phyloP scores from a whole-genome alignment of 1,140 invertebrate genomes.

The Trichonephila inaurata region DNA sequence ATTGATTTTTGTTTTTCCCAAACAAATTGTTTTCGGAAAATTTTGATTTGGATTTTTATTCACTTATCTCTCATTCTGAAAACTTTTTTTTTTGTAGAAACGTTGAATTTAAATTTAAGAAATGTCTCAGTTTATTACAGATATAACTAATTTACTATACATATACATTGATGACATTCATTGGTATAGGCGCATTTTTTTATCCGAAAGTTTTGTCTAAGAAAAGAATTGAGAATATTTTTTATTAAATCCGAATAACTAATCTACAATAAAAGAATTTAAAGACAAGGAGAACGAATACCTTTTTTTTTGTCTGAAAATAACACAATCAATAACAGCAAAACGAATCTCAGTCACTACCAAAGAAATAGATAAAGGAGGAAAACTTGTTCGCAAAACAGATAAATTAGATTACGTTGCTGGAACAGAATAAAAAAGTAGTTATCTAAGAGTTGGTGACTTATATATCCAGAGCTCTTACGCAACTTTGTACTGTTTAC shows the following conservation, averaged over 20 bases:
- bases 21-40: no score
- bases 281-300: not conserved
- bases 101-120: no score
- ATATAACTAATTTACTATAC: no score
- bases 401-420: constrained; percentile 16
- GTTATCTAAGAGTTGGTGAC: not conserved
- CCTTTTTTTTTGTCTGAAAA: not conserved
- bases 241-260: not conserved
- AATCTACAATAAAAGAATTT: not conserved
- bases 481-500: not conserved
- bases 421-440: constrained; percentile 6
- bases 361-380: not conserved
- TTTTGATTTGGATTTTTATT: no score
- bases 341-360: not conserved
- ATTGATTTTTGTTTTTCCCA: no score
- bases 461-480: not conserved
- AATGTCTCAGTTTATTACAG: no score
- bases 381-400: constrained; percentile 15
- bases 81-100: no score
- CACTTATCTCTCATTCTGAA: no score
- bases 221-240: no score
- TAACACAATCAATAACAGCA: not conserved
- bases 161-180: no score
- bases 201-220: no score
- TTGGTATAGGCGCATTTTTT: no score